Percentiles rank a stretch among this genome's conserved stretches.
phyloP scores from a whole-genome alignment of 2,888 invertebrate genomes.

The Clanis bilineata region DNA sequence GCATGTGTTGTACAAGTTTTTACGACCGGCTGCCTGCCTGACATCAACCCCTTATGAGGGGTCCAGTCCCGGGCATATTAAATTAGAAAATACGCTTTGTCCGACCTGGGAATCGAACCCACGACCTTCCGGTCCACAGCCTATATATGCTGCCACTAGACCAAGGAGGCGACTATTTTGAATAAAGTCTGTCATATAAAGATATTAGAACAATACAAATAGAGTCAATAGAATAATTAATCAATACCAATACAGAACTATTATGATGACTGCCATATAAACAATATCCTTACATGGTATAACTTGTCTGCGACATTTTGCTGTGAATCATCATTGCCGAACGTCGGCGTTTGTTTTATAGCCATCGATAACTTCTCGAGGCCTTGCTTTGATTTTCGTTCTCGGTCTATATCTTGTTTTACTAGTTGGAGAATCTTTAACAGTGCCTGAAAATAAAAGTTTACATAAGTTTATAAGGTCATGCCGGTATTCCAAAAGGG shows the following conservation, averaged over 20 bases:
- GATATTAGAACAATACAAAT: neutral
- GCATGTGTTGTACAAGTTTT: too few species aligned
- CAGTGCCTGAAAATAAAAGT: conserved; percentile 82
- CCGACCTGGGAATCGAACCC: too few species aligned
- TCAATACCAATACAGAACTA: neutral
- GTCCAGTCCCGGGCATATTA: too few species aligned
- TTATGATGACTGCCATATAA: neutral
- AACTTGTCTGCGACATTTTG: conserved; percentile 95
- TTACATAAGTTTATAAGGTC: too few species aligned
- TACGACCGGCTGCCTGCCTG: too few species aligned
- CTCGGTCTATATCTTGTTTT: conserved; percentile 93
- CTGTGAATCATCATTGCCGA: conserved; percentile 93
- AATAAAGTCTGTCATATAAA: too few species aligned
- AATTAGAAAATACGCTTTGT: too few species aligned
- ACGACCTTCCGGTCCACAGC: too few species aligned
- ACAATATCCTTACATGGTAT: conserved; percentile 87
- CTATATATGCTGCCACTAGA: too few species aligned
- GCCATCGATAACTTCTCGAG: conserved; percentile 94
- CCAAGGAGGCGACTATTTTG: too few species aligned
- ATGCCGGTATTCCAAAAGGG: too few species aligned
- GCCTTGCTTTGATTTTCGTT: conserved; percentile 94
- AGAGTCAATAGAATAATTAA: neutral
- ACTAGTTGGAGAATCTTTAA: conserved; percentile 92
- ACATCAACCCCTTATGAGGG: too few species aligned
- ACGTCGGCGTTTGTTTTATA: conserved; percentile 91